Evolutionary conservation across 1,140 invertebrate genomes (phyloP), one percentile per base, ranked within the genome.

Genomic region (Stegodyphus dumicola): DNA sequence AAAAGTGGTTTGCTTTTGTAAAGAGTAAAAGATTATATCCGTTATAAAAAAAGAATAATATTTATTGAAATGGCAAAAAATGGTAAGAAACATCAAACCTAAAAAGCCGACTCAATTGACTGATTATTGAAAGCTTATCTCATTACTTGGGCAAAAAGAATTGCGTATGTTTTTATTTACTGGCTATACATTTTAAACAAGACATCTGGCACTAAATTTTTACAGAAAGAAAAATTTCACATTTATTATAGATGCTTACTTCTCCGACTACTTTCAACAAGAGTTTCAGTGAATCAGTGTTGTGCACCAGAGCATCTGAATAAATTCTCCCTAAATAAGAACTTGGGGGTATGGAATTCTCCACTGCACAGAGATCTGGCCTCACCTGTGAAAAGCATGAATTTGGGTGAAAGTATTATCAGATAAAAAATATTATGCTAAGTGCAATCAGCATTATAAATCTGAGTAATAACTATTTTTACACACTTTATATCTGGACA

Each of bases 281-380:
- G 6, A 93, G 87, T 73, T 90, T 88, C 6, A 94, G 88, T 7
- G 93, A 90, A 53, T 89, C 83, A 15, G 89, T 66, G 88, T 93
- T 92, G 88, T 94, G 93, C 15, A 93, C 93, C 11, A 94, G 88
- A 7, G 91, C 90, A 88, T 93, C 93, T 33, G 92, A 91, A 89
- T 92, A 94, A 80, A 93, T 90, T 84, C 90, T 90, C 6, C 92
- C 91, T 7, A 93, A 88, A 88, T 92, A 93, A 6, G 91, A 81
- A 48, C 88, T 84, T 1, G 93, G 93, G 53, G 88, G 89, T 0
- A 80, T 84, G 13, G 86, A 77, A 88, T 90, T 92, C 7, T 92
- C 89, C 2, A 88, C 90, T 6, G 93, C 93, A 90, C 93, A 93
- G 5, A 93, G 88, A 88, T 93, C 93, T 6, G 93, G 93, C 9